phyloP scores from a whole-genome alignment of 2,797 vertebrate species.

The Fundulus diaphanus region DNA sequence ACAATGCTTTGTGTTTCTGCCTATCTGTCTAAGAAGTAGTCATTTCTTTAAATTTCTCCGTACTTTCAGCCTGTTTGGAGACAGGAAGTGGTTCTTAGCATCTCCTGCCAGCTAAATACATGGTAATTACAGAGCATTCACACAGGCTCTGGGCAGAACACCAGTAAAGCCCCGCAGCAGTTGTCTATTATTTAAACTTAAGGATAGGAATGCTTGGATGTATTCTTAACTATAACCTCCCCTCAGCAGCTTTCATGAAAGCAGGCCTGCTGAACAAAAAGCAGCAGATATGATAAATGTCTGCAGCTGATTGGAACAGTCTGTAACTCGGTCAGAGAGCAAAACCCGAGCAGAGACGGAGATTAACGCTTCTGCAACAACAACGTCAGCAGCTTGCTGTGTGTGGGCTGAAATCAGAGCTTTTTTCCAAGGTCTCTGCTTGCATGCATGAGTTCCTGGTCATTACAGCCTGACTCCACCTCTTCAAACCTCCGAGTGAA shows the following conservation, averaged over 20 bases:
- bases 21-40: slow-evolving; percentile 28
- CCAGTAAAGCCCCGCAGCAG: slow-evolving; percentile 65
- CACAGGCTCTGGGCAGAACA: slow-evolving; percentile 68
- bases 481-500: background rate
- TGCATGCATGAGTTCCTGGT: slow-evolving; percentile 15
- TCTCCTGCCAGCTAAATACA: slow-evolving; percentile 74
- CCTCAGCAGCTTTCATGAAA: slow-evolving; percentile 34
- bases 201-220: slow-evolving; percentile 46
- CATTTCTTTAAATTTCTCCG: slow-evolving; percentile 32
- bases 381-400: background rate
- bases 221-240: slow-evolving; percentile 39
- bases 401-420: background rate
- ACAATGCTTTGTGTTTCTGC: slow-evolving; percentile 26
- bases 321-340: background rate
- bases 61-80: slow-evolving; percentile 55
- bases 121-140: slow-evolving; percentile 76
- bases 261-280: background rate
- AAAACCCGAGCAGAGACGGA: background rate
- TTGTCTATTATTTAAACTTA: slow-evolving; percentile 67
- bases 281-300: slow-evolving; percentile 19
- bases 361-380: slow-evolving; percentile 11
- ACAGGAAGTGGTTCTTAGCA: slow-evolving; percentile 60
- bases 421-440: slow-evolving; percentile 7
- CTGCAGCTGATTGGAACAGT: slow-evolving; percentile 2
- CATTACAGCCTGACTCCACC: slow-evolving; percentile 25